Percentiles rank a stretch among this genome's conserved stretches.
Evolutionary conservation across 2,797 vertebrate species (phyloP).

Genomic region (Notolabrus celidotus): DNA sequence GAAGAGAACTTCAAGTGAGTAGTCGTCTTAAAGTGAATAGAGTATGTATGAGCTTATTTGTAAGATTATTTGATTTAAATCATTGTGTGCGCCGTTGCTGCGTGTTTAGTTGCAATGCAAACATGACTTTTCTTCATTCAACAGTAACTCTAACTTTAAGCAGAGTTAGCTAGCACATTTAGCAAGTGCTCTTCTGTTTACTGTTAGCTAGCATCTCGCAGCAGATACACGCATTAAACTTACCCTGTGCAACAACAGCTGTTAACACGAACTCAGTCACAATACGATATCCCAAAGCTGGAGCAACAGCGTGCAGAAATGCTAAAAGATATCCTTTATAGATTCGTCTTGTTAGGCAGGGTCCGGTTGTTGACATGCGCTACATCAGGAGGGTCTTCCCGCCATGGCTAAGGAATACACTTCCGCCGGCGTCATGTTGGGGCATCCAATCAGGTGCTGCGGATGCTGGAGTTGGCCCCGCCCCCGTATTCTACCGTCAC

Average conservation of each 20-base stretch:
- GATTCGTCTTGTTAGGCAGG: accelerated
- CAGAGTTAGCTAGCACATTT: not conserved
- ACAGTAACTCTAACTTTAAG: not conserved
- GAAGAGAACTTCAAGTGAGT: no score
- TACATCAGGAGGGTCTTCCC: not conserved
- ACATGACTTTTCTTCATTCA: no score
- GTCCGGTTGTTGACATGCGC: slow-evolving; percentile 10
- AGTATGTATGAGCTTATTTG: no score
- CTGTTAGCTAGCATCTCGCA: not conserved
- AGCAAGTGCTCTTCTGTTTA: not conserved
- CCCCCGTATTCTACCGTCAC: not conserved
- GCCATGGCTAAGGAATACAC: slow-evolving; percentile 10
- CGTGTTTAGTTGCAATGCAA: no score
- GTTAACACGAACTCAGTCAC: not conserved
- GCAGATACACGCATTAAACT: not conserved
- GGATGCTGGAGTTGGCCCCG: not conserved
- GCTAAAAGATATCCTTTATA: no score
- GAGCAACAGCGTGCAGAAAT: accelerated
- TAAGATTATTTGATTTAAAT: no score
- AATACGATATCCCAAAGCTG: not conserved
- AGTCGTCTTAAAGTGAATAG: no score
- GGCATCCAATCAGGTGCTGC: slow-evolving; percentile 52
- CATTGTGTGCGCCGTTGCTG: no score
- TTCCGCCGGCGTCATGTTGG: slow-evolving; percentile 54
- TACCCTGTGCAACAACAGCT: not conserved